Evolutionary conservation across 2,888 invertebrate genomes (phyloP), one percentile per base, ranked within the genome.

Genomic region (Apotomis turbidana): DNA sequence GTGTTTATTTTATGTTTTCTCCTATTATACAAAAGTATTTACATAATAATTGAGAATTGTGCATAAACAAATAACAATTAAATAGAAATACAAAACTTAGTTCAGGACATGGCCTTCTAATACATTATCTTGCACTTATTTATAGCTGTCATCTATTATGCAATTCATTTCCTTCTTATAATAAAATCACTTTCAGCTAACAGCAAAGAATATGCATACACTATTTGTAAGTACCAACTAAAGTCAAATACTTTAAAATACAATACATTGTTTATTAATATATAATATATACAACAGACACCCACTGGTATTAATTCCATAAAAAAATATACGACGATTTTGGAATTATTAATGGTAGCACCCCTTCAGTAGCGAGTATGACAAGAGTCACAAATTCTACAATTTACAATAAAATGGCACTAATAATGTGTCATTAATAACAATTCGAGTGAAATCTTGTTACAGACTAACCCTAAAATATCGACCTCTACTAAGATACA

Each of bases 11-110:
- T 92, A 93, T 87, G 90, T 88, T 88, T 92, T 89, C 89, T 91
- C 88, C 93, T 94, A 93, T 93, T 88, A 92, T 94, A 94, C 93
- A 94, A 93, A 94, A 93, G 86, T 93, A 94, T 94, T 91, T 94
- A 94, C 94, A 94, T 93, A 92, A 90, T 92, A 93, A 93, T 93
- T 91, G 93, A 94, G 91, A 93, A 91, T 93, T 93, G 94, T 94
- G 94, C 94, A 93, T 93, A 93, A 94, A 93, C 93, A 93, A 93
- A 93, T 93, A 93, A 94, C 94, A 94, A 92, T 93, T 93, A 93
- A 93, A 93, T 92, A 92, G 90, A 91, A 90, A 92, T 91, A 93
- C 92, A 92, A 93, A 92, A 90, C 90, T 89, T 90, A 90, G 85
- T 87, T 87, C 89, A 85, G 90, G 90, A 84, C 91, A 88, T 86